phyloP scores from a whole-genome alignment of 1,140 invertebrate genomes.

The Phenacoccus solenopsis region DNA sequence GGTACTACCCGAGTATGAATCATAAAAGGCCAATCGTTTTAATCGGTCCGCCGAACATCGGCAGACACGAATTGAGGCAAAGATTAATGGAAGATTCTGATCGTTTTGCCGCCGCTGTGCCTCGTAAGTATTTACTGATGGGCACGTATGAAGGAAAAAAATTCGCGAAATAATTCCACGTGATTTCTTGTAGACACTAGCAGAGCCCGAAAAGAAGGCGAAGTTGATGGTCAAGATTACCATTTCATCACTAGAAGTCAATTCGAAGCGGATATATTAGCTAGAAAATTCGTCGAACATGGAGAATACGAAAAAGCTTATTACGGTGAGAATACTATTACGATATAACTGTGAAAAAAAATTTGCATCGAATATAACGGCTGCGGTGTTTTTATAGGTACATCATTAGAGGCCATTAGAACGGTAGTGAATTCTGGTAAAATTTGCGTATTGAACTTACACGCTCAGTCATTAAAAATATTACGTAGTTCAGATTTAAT shows the following conservation, averaged over 20 bases:
- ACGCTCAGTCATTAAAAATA: slow-evolving; percentile 88
- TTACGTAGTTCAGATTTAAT: slow-evolving; percentile 84
- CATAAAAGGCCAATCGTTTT: slow-evolving; percentile 93
- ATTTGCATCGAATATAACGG: too few relatives aligned
- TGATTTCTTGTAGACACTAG: slow-evolving; percentile 78
- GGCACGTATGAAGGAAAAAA: too few relatives aligned
- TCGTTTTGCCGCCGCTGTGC: slow-evolving; percentile 88
- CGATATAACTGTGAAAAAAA: slow-evolving; percentile 47
- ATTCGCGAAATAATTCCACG: too few relatives aligned
- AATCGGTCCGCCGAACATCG: slow-evolving; percentile 93
- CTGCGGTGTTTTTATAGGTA: slow-evolving; percentile 52
- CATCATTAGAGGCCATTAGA: slow-evolving; percentile 85
- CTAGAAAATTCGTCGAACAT: slow-evolving; percentile 90
- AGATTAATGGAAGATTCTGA: slow-evolving; percentile 90
- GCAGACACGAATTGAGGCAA: slow-evolving; percentile 88
- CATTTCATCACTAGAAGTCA: slow-evolving; percentile 89
- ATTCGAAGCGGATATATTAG: slow-evolving; percentile 87
- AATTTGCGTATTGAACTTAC: slow-evolving; percentile 91
- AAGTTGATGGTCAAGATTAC: slow-evolving; percentile 91
- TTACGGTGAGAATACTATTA: slow-evolving; percentile 43
- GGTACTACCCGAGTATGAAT: slow-evolving; percentile 89
- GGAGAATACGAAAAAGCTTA: slow-evolving; percentile 95
- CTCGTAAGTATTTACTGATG: slow-evolving; percentile 80
- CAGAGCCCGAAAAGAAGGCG: slow-evolving; percentile 73
- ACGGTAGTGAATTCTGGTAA: slow-evolving; percentile 85